Conservation (phyloP, 2,888 invertebrate genomes). For the Cryptus armator region DNA sequence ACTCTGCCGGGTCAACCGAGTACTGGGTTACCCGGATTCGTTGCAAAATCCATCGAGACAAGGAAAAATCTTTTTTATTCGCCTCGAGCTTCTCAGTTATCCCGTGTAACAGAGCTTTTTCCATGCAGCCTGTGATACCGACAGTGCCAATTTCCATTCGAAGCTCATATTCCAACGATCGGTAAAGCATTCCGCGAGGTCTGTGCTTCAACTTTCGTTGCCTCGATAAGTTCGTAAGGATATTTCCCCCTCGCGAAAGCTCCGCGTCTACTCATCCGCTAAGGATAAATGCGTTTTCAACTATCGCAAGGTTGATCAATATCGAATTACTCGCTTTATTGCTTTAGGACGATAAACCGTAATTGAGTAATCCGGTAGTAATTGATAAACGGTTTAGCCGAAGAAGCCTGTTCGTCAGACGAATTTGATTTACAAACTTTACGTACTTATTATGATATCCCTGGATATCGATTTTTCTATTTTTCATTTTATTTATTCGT, state of each 20-base stretch:
- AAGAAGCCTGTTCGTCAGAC: neutral
- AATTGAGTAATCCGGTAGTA: neutral
- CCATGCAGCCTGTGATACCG: conserved; percentile 8
- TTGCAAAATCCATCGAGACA: conserved; percentile 47
- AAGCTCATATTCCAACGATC: neutral
- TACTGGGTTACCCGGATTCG: neutral
- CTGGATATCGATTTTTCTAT: conserved; percentile 61
- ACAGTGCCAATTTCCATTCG: neutral
- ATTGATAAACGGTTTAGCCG: neutral
- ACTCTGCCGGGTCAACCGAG: conserved; percentile 4
- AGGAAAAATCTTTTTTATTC: conserved; percentile 35
- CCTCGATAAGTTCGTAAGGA: neutral
- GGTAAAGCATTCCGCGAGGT: neutral
- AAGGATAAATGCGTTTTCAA: conserved; percentile 17
- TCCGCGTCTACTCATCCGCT: neutral
- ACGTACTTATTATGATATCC: conserved; percentile 47
- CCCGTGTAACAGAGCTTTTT: neutral
- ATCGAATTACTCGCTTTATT: conserved; percentile 3
- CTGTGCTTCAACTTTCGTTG: neutral
- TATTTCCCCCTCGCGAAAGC: conserved; percentile 4
- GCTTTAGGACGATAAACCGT: conserved; percentile 1
- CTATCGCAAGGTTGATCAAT: neutral
- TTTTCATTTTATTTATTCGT: conserved; percentile 20
- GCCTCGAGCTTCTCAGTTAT: neutral
- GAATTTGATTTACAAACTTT: neutral